Conservation (phyloP, 1,140 invertebrate genomes). For the Bombus polaris region DNA sequence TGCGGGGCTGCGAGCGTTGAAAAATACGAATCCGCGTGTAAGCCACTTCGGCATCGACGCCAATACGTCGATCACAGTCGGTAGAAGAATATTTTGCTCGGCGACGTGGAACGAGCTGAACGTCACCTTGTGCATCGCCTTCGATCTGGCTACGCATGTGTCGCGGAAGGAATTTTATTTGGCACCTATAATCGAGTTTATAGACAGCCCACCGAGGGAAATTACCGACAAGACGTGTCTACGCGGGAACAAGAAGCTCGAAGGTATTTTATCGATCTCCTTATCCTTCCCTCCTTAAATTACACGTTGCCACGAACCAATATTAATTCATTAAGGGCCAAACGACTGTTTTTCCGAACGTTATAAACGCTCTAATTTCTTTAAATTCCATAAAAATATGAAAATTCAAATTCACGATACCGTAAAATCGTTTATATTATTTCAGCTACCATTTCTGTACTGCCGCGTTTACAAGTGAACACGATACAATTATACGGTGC, state of each 20-base stretch:
- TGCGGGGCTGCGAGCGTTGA: slow-evolving; percentile 86
- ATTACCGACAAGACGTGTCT: slow-evolving; percentile 82
- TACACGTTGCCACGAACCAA: too few relatives aligned
- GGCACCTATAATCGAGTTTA: slow-evolving; percentile 90
- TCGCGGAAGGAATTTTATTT: slow-evolving; percentile 84
- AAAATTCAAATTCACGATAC: too few relatives aligned
- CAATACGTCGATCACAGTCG: slow-evolving; percentile 84
- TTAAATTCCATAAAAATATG: too few relatives aligned
- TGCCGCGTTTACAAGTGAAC: slow-evolving; percentile 87
- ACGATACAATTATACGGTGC: slow-evolving; percentile 87
- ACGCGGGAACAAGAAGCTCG: slow-evolving; percentile 84
- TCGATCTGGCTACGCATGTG: slow-evolving; percentile 83
- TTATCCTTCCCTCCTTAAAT: too few relatives aligned
- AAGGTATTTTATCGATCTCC: slow-evolving; percentile 82
- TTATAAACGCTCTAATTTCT: neutral
- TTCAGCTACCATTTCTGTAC: slow-evolving; percentile 89
- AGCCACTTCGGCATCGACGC: slow-evolving; percentile 87
- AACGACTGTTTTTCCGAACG: too few relatives aligned
- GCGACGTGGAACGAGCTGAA: slow-evolving; percentile 88
- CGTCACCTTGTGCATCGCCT: slow-evolving; percentile 88
- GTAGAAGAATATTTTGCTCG: slow-evolving; percentile 87
- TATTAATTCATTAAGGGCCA: too few relatives aligned
- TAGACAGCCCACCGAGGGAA: slow-evolving; percentile 87
- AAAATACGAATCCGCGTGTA: slow-evolving; percentile 88
- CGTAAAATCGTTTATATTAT: slow-evolving; percentile 16